Percentiles rank a stretch among this genome's conserved stretches.
Conservation (phyloP, 2,113 vertebrate genomes). For the Actenoides lindsayi region DNA sequence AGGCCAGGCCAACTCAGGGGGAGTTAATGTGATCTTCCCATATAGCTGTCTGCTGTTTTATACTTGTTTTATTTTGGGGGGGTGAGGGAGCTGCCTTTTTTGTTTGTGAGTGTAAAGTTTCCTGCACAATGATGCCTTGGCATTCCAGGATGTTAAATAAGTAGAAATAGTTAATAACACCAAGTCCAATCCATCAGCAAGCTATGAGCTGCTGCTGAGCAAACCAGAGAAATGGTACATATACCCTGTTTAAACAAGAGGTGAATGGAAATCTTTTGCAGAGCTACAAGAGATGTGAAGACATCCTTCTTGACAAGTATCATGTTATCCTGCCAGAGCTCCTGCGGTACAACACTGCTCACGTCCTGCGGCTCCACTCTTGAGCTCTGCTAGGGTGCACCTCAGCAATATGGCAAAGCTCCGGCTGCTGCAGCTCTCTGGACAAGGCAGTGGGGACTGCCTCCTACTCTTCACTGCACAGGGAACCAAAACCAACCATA, state of each 20-base stretch:
- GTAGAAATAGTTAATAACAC: neutral
- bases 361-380: neutral
- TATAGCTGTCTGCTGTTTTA: neutral
- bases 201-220: neutral
- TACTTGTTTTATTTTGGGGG: neutral
- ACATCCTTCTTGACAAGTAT: slow-evolving; percentile 8
- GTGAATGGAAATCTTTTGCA: neutral
- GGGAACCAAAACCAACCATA: neutral
- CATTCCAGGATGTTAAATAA: neutral
- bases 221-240: neutral
- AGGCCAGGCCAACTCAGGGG: neutral
- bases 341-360: neutral
- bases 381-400: neutral
- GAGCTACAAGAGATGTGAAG: neutral
- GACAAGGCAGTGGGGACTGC: neutral
- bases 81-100: neutral
- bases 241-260: neutral
- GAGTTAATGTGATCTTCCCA: neutral
- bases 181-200: neutral
- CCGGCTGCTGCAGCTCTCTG: neutral
- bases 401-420: neutral
- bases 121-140: neutral
- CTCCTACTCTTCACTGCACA: neutral
- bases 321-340: neutral
- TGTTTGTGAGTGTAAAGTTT: neutral